A percentile compares a stretch with the other conserved stretches of the same genome.
Conservation (phyloP, 1,140 invertebrate species). For the Chrysomallon squamiferum region DNA sequence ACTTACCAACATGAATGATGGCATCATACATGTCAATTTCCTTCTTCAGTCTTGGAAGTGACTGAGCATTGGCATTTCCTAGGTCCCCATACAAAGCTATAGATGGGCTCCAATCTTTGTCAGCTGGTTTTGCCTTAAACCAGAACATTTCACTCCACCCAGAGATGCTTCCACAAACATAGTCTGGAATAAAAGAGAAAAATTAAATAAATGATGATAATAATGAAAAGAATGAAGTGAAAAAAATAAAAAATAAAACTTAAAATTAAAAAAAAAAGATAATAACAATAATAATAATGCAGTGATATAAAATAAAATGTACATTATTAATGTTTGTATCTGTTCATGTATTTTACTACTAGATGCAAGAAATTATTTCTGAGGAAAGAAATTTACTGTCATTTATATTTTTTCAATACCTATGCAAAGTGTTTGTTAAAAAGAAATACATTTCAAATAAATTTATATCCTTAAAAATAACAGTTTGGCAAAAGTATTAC, state of each 20-base stretch:
- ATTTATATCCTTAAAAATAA: no score
- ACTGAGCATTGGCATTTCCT: constrained; percentile 85
- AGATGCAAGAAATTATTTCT: constrained; percentile 72
- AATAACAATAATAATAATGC: no score
- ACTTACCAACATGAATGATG: constrained; percentile 86
- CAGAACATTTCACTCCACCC: constrained; percentile 39
- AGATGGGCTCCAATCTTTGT: constrained; percentile 75
- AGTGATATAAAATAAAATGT: constrained; percentile 69
- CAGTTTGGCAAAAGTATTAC: no score
- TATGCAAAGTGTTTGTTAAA: no score
- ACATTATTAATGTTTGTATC: constrained; percentile 67
- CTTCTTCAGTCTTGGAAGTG: constrained; percentile 78
- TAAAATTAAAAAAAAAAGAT: background rate
- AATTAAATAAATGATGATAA: background rate
- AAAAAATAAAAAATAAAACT: background rate
- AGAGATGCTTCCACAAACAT: constrained; percentile 44
- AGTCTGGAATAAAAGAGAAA: constrained; percentile 32
- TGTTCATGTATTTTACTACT: constrained; percentile 79
- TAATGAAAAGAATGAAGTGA: background rate
- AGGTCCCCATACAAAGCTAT: constrained; percentile 92
- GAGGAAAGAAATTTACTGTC: constrained; percentile 74
- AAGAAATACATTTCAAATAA: no score
- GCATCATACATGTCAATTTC: constrained; percentile 85
- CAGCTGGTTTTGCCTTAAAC: constrained; percentile 39
- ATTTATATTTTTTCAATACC: background rate